Conservation (phyloP, 2,797 vertebrate genomes). For the Hemitrygon akajei region DNA sequence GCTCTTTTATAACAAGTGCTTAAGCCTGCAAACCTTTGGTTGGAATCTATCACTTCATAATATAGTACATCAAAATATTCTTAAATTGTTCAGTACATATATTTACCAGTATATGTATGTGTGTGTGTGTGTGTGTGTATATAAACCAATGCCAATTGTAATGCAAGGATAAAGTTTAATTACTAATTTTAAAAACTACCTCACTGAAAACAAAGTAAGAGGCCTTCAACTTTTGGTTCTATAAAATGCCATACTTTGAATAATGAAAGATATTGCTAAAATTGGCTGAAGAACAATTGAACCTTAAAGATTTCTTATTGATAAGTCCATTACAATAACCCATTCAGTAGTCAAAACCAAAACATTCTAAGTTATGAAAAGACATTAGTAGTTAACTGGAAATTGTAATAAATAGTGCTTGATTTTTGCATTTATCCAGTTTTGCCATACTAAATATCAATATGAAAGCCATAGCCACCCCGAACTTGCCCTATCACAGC, state of each 20-base stretch:
- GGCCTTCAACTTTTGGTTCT: no score
- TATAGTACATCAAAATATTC: constrained; percentile 1
- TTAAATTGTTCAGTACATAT: neutral
- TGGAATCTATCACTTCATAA: neutral
- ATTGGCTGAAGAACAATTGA: neutral
- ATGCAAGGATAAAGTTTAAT: neutral
- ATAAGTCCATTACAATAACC: neutral
- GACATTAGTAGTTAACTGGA: neutral
- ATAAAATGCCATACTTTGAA: neutral
- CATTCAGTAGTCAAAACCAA: neutral
- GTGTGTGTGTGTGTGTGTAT: neutral
- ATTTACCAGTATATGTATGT: neutral
- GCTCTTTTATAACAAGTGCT: neutral
- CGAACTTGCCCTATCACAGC: no score
- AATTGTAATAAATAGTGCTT: constrained; percentile 4
- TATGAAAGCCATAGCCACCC: neutral
- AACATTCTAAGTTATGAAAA: neutral
- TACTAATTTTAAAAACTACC: neutral
- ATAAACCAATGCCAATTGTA: neutral
- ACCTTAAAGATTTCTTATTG: neutral
- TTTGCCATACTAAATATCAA: neutral
- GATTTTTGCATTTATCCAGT: neutral
- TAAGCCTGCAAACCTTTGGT: neutral
- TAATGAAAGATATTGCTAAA: neutral
- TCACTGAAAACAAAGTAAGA: neutral